Evolutionary conservation across 1,140 invertebrate species (phyloP).

Genomic region (Rhynchophorus ferrugineus): DNA sequence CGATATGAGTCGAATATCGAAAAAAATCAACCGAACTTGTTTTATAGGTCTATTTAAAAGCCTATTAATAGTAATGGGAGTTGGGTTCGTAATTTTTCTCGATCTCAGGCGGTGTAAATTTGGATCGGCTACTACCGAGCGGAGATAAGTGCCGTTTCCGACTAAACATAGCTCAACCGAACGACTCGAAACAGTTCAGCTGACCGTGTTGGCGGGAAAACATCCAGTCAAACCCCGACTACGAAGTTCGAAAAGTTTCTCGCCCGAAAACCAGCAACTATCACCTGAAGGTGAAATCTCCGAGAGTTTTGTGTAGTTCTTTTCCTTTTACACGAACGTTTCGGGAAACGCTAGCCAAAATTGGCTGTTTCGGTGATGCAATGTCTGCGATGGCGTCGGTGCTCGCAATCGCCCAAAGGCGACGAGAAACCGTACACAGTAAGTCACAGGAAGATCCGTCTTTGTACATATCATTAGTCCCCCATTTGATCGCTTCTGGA

Average conservation of each 20-base stretch:
- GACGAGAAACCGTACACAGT: conserved; percentile 39
- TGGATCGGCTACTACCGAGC: conserved; percentile 21
- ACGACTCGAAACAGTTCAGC: not conserved
- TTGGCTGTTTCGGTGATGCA: conserved; percentile 34
- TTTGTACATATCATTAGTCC: too few relatives aligned
- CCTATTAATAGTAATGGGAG: conserved; percentile 26
- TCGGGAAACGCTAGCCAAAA: conserved; percentile 30
- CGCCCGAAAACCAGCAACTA: too few relatives aligned
- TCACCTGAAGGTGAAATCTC: too few relatives aligned
- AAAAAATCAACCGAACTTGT: too few relatives aligned
- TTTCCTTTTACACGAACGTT: too few relatives aligned
- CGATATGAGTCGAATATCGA: too few relatives aligned
- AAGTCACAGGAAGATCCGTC: too few relatives aligned
- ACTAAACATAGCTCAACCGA: not conserved
- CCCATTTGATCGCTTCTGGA: too few relatives aligned
- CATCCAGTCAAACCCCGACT: not conserved
- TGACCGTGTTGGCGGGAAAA: not conserved
- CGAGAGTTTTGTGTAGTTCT: too few relatives aligned
- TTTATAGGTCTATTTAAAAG: not conserved
- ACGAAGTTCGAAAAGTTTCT: too few relatives aligned
- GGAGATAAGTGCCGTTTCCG: not conserved
- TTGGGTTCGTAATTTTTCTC: conserved; percentile 10
- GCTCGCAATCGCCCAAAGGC: conserved; percentile 32
- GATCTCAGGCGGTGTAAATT: conserved; percentile 25
- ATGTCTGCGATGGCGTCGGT: conserved; percentile 38